Evolutionary conservation across 2,888 invertebrate genomes (phyloP), one percentile per base, ranked within the genome.

Genomic region (Junonia oenone): DNA sequence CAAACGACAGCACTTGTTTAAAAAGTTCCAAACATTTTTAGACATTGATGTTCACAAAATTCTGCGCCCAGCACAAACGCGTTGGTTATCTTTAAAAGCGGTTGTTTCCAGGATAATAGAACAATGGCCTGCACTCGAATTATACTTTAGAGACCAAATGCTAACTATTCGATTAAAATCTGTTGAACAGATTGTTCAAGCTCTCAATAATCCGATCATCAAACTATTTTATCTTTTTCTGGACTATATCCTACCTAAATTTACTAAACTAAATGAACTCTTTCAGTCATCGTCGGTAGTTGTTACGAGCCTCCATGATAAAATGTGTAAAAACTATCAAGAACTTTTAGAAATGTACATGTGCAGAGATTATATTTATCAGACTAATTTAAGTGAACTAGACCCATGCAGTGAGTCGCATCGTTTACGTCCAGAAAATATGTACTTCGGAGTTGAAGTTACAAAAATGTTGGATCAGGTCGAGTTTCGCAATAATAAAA

Each of bases 151-250:
- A 49, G 19, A 49, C 11, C 48, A 49, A 49, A 35, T 49, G 48
- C 48, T 49, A 15, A 49, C 48, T 8, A 19, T 35, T 29, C 2
- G 29, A 14, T 49, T 49, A 37, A 35, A 49, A 35, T 40, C 51
- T 9, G 51, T 43, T 15, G 40, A 51, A 29, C 40, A 31, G 40
- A 51, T 51, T 43, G 40, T 51, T 15, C 40, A 51, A 17, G 51
- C 40, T 31, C 31, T 51, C 17, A 15, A 22, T 29, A 43, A 51
- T 15, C 51, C 51, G 29, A 43, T 51, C 43, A 51, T 51, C 15
- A 51, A 51, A 40, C 40, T 51, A 22, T 40, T 43, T 27, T 51
- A 43, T 29, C 48, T 56, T 31, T 51, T 43, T 55, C 22, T 55
- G n/a, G 40, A 33, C 6, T 52, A 19, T 45, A 17, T 22, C 13